Base-by-base conservation (phyloP, 2,888 invertebrate species). In the Drosophila mayaguana region DNA sequence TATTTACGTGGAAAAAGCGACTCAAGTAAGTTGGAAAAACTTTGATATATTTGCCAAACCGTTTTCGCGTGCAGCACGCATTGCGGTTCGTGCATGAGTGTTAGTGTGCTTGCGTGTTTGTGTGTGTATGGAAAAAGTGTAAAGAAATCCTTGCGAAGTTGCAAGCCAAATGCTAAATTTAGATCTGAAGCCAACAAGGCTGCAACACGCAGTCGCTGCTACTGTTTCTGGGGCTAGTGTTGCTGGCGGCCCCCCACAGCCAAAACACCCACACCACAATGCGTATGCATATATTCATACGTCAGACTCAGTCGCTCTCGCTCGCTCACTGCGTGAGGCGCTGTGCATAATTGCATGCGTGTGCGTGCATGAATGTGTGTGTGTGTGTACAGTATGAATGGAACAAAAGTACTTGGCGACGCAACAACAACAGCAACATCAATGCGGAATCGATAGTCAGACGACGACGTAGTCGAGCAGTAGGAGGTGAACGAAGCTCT, bases 111-210 rank as follows among this genome's bases (percentile, higher is more conserved):
- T 28, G 8, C 28, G 8, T 66, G 65, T 36, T 18, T 46, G 63
- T 57, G 53, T 60, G 55, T 43, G 63, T 32, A 28, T 60, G 25
- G 43, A 65, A 81, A 78, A 81, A 78, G 67, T 67, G 65, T 72
- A 68, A 63, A 71, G 70, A 79, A 78, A 83, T 85, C 82, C 82
- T 81, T 84, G 85, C 68, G 81, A 81, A 84, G 89, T 84, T 84
- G 84, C 84, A 84, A 83, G 83, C 81, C 70, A 72, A 88, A 89
- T 87, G 84, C 84, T 84, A 84, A 89, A 84, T 84, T 87, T 84
- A 84, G 84, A 84, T 84, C 87, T 89, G 81, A 87, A 89, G 78
- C 80, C 72, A 80, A 76, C 75, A 83, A 83, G 89, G 83, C 83
- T 83, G 83, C 83, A 88, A 59, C 87, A 88, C 81, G 84, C 87